phyloP scores from a whole-genome alignment of 1,140 invertebrate species.

The honey bee (Apis mellifera) region DNA sequence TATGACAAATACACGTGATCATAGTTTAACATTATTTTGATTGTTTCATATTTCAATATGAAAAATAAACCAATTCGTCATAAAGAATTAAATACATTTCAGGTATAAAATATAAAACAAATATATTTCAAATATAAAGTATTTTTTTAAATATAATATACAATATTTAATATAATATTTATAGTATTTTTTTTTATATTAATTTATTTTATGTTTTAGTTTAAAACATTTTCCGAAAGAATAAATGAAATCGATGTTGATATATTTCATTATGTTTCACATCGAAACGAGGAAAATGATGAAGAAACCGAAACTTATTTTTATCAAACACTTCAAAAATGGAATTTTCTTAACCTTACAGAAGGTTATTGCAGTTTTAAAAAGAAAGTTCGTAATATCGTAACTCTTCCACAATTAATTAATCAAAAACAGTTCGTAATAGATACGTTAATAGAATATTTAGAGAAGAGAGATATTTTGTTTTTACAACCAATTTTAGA shows the following conservation, averaged over 20 bases:
- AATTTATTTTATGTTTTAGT: no score
- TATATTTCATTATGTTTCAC: conserved; percentile 88
- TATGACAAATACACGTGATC: conserved; percentile 11
- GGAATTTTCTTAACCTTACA: conserved; percentile 92
- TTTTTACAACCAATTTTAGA: conserved; percentile 91
- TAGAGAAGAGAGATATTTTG: conserved; percentile 86
- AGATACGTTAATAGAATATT: conserved; percentile 86
- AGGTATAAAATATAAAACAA: conserved; percentile 80
- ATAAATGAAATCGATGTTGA: conserved; percentile 91
- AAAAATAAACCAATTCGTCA: conserved; percentile 89
- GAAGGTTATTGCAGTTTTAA: conserved; percentile 90
- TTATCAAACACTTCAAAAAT: conserved; percentile 91
- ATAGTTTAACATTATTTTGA: not conserved
- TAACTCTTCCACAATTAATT: conserved; percentile 90
- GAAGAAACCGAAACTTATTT: conserved; percentile 90
- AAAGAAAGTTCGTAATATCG: conserved; percentile 86
- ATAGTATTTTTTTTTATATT: conserved; percentile 68
- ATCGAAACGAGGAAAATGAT: conserved; percentile 85
- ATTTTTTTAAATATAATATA: not conserved
- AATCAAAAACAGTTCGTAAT: conserved; percentile 90
- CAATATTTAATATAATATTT: conserved; percentile 16
- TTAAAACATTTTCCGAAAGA: conserved; percentile 92
- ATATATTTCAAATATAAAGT: conserved; percentile 88
- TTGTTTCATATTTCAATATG: conserved; percentile 78
- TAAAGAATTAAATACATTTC: conserved; percentile 91